These are phyloP conservation scores for Cyprinodon tularosa DNA, from an alignment of 2,113 vertebrate species.

Conservation along the genomic window DNA sequence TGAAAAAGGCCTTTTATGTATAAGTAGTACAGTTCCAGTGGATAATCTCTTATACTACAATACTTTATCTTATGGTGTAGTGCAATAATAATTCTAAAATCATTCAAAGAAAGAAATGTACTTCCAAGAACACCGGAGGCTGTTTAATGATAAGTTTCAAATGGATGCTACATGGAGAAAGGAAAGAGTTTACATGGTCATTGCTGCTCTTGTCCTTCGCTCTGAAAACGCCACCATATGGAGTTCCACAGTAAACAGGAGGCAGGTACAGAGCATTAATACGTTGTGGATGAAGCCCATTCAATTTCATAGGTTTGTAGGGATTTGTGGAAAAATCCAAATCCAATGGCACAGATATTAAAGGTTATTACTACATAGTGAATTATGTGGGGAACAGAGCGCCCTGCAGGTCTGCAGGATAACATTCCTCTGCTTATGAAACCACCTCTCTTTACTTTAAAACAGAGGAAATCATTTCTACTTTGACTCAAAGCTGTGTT, in stretches of 20 bases:
- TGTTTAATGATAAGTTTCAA: not conserved
- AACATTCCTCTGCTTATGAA: constrained; percentile 54
- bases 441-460: constrained; percentile 21
- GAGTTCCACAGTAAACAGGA: constrained; percentile 18
- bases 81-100: not conserved
- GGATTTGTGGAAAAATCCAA: constrained; percentile 66
- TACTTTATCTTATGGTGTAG: not conserved
- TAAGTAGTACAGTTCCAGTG: too few relatives aligned
- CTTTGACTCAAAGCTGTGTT: constrained; percentile 5
- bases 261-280: constrained; percentile 40
- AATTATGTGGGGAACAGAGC: constrained; percentile 28
- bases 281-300: constrained; percentile 23
- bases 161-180: constrained; percentile 6
- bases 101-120: not conserved
- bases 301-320: constrained; percentile 46
- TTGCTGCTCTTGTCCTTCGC: constrained; percentile 24
- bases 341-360: constrained; percentile 51
- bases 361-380: constrained; percentile 25
- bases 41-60: not conserved
- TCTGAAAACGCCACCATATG: constrained; percentile 25
- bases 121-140: not conserved
- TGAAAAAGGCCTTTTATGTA: not conserved
- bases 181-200: constrained; percentile 27
- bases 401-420: constrained; percentile 17
- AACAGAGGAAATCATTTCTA: constrained; percentile 26